A percentile compares a stretch with the other conserved stretches of the same genome.
These are phyloP conservation scores for Tetrax tetrax DNA, from an alignment of 2,113 vertebrate species.

Conservation along the genomic window DNA sequence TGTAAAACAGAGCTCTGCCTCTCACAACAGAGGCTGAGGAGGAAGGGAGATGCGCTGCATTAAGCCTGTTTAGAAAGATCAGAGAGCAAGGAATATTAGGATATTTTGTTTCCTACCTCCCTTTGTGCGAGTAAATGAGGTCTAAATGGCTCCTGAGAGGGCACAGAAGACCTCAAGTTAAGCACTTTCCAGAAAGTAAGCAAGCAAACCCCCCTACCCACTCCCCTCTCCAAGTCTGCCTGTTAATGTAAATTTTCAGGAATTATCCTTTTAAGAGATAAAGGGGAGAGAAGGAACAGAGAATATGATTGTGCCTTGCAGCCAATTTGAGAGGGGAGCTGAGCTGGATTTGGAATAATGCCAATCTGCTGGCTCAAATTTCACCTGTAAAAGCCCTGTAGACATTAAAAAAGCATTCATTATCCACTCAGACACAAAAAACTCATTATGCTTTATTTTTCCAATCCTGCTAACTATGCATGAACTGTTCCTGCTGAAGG, in stretches of 20 bases:
- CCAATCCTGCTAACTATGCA: conserved; percentile 33
- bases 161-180: background rate
- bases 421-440: conserved; percentile 60
- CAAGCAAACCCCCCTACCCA: background rate
- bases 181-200: background rate
- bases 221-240: background rate
- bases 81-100: background rate
- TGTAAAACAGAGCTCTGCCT: background rate
- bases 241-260: conserved; percentile 25
- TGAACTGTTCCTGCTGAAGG: conserved; percentile 14
- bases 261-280: conserved; percentile 66
- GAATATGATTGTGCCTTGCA: conserved; percentile 54
- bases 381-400: conserved; percentile 58
- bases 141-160: conserved; percentile 1
- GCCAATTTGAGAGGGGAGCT: background rate
- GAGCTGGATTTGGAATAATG: conserved; percentile 2
- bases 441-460: conserved; percentile 52
- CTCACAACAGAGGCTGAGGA: background rate
- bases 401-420: conserved; percentile 61
- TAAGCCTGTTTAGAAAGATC: background rate
- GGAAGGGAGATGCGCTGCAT: background rate
- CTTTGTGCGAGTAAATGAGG: background rate
- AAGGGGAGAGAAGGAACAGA: conserved; percentile 45
- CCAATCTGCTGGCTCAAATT: conserved; percentile 45
- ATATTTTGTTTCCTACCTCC: background rate